A percentile compares a stretch with the other conserved stretches of the same genome.
Evolutionary conservation across 2,888 invertebrate species (phyloP).

Genomic region (Euphydryas editha): DNA sequence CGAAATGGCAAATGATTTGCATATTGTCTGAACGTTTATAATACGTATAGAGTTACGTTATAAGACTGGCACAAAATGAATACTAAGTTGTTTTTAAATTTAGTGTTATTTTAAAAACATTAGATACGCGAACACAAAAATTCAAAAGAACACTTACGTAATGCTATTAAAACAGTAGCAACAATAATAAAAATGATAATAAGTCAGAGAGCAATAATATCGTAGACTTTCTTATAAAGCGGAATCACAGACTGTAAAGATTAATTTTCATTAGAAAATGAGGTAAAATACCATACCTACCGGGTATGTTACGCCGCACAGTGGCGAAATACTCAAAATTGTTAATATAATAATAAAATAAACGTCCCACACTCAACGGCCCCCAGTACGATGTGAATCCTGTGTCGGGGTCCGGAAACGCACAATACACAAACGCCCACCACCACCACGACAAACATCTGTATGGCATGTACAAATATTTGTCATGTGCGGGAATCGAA

Average conservation of each 20-base stretch:
- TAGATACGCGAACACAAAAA: neutral
- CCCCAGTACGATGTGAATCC: too few relatives aligned
- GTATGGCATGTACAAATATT: too few relatives aligned
- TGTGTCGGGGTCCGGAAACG: too few relatives aligned
- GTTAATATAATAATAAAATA: too few relatives aligned
- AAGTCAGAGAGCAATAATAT: neutral
- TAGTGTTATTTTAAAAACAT: neutral
- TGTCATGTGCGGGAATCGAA: too few relatives aligned
- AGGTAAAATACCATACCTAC: neutral
- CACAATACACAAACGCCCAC: too few relatives aligned
- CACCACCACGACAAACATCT: too few relatives aligned
- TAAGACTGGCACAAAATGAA: neutral
- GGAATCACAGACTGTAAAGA: slow-evolving; percentile 28
- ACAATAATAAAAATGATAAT: slow-evolving; percentile 6
- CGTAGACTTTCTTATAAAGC: slow-evolving; percentile 5
- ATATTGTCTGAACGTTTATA: slow-evolving; percentile 10
- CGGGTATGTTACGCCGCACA: neutral
- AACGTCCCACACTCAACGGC: too few relatives aligned
- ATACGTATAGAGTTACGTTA: slow-evolving; percentile 7
- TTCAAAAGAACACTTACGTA: neutral
- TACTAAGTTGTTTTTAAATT: neutral
- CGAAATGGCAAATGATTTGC: slow-evolving; percentile 13
- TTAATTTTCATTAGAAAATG: slow-evolving; percentile 8
- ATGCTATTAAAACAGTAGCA: neutral
- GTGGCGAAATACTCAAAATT: neutral